Evolutionary conservation across 2,113 vertebrate species (phyloP).

Genomic region (Antigone vipio): DNA sequence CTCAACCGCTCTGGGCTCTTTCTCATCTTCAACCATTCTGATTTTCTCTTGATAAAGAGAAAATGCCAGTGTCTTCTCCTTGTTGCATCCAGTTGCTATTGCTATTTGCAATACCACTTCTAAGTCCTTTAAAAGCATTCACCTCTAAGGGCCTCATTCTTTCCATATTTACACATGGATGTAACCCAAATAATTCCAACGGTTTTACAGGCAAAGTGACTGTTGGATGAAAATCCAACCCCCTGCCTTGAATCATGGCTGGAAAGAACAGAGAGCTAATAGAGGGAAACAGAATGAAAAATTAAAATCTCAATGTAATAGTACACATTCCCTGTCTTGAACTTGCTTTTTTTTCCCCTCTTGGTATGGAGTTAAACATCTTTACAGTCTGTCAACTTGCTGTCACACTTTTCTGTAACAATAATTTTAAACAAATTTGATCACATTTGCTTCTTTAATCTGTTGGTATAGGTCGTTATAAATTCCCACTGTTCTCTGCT

Average conservation of each 20-base stretch:
- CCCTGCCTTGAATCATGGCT: background rate
- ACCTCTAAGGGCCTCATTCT: background rate
- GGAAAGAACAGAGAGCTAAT: background rate
- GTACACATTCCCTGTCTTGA: background rate
- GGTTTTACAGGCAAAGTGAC: background rate
- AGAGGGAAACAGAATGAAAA: background rate
- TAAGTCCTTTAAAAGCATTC: background rate
- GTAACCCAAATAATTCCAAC: background rate
- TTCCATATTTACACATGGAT: background rate
- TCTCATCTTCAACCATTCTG: background rate
- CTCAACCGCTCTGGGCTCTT: background rate
- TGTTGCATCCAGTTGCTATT: background rate
- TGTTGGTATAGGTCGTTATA: slow-evolving; percentile 3
- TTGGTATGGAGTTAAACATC: slow-evolving; percentile 1
- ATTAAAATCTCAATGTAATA: slow-evolving; percentile 1
- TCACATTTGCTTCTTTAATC: slow-evolving; percentile 40
- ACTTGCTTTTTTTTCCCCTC: background rate
- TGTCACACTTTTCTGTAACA: slow-evolving; percentile 43
- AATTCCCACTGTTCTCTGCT: slow-evolving; percentile 9
- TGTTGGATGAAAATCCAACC: background rate
- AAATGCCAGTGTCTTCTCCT: background rate
- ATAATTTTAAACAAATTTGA: slow-evolving; percentile 32
- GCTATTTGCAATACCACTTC: background rate
- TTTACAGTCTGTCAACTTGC: slow-evolving; percentile 23
- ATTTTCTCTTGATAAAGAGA: background rate